A percentile compares a stretch with the other conserved stretches of the same genome.
Evolutionary conservation across 2,888 invertebrate genomes (phyloP).

Genomic region (Aphidius colemani): DNA sequence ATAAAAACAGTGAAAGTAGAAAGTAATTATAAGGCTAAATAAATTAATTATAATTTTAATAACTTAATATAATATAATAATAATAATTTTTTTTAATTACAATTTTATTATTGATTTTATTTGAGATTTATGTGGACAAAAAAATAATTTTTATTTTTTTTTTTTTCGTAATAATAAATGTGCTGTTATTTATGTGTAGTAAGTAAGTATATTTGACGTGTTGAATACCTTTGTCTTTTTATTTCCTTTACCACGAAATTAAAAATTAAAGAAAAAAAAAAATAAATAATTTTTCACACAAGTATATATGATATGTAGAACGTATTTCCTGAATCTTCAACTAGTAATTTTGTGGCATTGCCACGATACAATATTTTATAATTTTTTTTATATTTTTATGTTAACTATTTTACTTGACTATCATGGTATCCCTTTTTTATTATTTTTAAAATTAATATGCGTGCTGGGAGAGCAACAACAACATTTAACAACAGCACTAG

Average conservation of each 20-base stretch:
- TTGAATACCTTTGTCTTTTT: neutral
- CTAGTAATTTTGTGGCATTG: slow-evolving; percentile 50
- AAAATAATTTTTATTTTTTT: neutral
- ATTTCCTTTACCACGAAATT: slow-evolving; percentile 8
- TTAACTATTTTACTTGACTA: slow-evolving; percentile 3
- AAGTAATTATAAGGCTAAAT: no score
- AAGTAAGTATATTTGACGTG: neutral
- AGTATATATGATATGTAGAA: slow-evolving; percentile 28
- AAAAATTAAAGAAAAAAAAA: slow-evolving; percentile 14
- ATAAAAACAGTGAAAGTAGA: no score
- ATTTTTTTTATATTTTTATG: slow-evolving; percentile 17
- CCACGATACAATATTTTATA: slow-evolving; percentile 40
- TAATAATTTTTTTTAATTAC: no score
- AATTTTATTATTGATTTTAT: slow-evolving; percentile 9
- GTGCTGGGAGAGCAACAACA: no score
- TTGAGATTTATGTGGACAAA: slow-evolving; percentile 10
- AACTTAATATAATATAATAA: no score
- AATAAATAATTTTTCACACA: slow-evolving; percentile 41
- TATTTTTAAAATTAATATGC: no score
- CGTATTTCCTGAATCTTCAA: slow-evolving; percentile 44
- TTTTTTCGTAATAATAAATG: slow-evolving; percentile 7
- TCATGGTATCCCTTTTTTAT: neutral
- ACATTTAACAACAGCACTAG: no score
- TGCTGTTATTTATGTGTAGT: neutral
- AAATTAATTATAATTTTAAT: no score